These are phyloP conservation scores for Plebejus anna DNA, from an alignment of 2,888 invertebrate genomes.

Conservation along the genomic window DNA sequence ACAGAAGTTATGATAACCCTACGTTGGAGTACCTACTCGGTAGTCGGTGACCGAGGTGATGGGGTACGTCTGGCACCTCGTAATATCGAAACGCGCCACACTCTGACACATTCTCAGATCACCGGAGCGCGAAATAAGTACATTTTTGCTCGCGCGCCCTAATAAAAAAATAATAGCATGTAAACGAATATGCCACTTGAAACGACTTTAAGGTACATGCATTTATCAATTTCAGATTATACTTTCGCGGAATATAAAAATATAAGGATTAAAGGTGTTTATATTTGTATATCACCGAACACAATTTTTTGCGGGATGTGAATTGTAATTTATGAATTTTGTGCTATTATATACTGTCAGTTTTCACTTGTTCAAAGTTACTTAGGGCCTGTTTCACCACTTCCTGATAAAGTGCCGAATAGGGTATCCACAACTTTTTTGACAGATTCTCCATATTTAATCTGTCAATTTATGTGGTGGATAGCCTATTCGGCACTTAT, in stretches of 20 bases:
- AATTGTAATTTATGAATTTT: too few species aligned
- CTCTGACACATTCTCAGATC: conserved; percentile 77
- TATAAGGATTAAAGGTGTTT: neutral
- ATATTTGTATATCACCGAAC: neutral
- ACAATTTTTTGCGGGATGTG: too few species aligned
- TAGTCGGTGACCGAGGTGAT: conserved; percentile 41
- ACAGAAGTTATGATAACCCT: neutral
- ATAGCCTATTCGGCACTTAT: too few species aligned
- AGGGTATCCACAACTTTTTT: too few species aligned
- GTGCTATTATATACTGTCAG: too few species aligned
- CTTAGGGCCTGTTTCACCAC: too few species aligned
- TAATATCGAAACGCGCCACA: conserved; percentile 63
- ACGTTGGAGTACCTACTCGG: conserved; percentile 33
- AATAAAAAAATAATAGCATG: conserved; percentile 76
- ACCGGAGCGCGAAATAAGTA: conserved; percentile 79
- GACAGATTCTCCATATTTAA: too few species aligned
- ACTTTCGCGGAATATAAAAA: neutral
- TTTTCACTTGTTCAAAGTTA: too few species aligned
- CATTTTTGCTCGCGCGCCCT: conserved; percentile 75
- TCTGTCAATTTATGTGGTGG: too few species aligned
- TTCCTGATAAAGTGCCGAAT: too few species aligned
- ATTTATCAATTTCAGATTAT: conserved; percentile 14
- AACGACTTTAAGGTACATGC: conserved; percentile 14
- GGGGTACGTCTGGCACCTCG: conserved; percentile 60
- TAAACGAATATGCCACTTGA: conserved; percentile 53